A percentile compares a stretch with the other conserved stretches of the same genome.
phyloP scores from a whole-genome alignment of 2,797 vertebrate genomes.

The Thunnus albacares region DNA sequence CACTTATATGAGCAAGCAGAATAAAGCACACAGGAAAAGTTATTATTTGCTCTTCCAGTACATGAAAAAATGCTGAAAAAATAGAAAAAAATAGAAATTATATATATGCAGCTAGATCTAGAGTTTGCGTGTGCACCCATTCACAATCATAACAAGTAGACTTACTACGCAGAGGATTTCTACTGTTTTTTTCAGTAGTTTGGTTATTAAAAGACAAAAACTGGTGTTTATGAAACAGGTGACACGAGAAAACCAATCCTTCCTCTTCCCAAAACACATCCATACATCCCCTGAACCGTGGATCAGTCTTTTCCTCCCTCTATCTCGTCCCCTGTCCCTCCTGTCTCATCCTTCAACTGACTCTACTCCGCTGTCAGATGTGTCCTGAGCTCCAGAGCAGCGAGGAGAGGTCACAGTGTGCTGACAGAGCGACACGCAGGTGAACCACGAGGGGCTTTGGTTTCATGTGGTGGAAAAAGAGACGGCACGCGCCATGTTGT shows the following conservation, averaged over 20 bases:
- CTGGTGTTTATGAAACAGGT: not conserved
- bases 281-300: not conserved
- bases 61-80: too few species aligned
- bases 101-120: too few species aligned
- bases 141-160: too few species aligned
- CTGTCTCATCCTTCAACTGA: not conserved
- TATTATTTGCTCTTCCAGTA: too few species aligned
- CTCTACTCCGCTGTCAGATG: slow-evolving; percentile 11
- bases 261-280: not conserved
- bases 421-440: slow-evolving; percentile 32
- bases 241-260: not conserved
- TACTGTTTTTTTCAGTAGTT: too few species aligned
- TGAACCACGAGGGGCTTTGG: slow-evolving; percentile 26
- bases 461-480: slow-evolving; percentile 20
- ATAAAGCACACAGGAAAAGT: too few species aligned
- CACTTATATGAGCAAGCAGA: too few species aligned
- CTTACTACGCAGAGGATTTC: too few species aligned
- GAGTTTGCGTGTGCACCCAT: too few species aligned
- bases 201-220: too few species aligned
- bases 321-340: not conserved
- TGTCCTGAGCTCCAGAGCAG: slow-evolving; percentile 18
- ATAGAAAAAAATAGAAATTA: too few species aligned
- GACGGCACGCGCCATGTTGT: not conserved
- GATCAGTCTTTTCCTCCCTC: not conserved
- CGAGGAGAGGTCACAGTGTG: slow-evolving; percentile 38